Evolutionary conservation across 2,113 vertebrate genomes (phyloP).

Genomic region (Brachirus orientalis): DNA sequence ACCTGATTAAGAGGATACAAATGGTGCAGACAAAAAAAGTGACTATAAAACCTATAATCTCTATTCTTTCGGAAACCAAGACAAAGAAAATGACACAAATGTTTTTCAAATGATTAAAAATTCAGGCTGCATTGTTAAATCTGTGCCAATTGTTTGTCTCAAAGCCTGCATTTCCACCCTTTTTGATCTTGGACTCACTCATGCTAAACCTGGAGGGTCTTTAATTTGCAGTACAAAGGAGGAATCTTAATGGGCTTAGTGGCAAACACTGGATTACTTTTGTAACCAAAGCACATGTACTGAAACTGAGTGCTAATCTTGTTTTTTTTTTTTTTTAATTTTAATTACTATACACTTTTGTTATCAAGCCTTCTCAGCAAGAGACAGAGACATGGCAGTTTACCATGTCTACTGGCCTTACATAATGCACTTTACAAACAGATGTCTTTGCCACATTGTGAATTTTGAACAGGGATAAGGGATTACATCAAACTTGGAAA

Average conservation of each 20-base stretch:
- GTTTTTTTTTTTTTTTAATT: neutral
- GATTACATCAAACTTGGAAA: conserved; percentile 17
- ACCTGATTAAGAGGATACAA: neutral
- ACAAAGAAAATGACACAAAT: neutral
- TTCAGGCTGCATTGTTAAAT: neutral
- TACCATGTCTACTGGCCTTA: conserved; percentile 6
- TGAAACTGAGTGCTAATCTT: conserved; percentile 16
- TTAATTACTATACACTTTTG: neutral
- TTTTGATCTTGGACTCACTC: conserved; percentile 2
- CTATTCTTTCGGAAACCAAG: neutral
- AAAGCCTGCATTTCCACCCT: neutral
- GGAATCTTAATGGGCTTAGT: neutral
- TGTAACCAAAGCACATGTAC: neutral
- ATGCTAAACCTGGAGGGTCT: neutral
- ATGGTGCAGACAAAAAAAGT: neutral
- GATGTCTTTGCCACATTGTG: conserved; percentile 27
- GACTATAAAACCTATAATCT: neutral
- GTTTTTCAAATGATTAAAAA: neutral
- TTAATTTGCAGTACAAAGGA: conserved; percentile 7
- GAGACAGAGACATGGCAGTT: conserved; percentile 1
- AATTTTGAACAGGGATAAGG: conserved; percentile 24
- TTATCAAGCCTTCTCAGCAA: conserved; percentile 12
- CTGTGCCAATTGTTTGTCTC: neutral
- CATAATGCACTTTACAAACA: conserved; percentile 36
- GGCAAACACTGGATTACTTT: conserved; percentile 13